These are phyloP conservation scores for Lochmaea capreae DNA, from an alignment of 2,888 invertebrate species.

Conservation along the genomic window DNA sequence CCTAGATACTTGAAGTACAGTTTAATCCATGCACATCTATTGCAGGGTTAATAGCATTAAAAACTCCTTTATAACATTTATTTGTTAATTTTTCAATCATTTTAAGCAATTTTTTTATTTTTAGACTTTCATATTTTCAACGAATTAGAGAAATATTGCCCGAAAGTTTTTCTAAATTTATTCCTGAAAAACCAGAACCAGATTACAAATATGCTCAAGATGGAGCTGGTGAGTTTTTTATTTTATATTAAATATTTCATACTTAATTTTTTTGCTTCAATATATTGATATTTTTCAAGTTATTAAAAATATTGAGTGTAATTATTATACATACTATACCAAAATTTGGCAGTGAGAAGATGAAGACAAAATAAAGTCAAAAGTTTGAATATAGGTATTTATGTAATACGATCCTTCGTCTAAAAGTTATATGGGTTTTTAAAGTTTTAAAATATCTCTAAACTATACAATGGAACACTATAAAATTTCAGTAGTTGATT, in stretches of 20 bases:
- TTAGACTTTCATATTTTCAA: constrained; percentile 92
- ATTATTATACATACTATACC: too few species aligned
- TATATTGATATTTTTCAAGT: not conserved
- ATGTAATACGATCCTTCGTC: too few species aligned
- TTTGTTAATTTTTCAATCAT: constrained; percentile 32
- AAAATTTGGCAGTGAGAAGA: too few species aligned
- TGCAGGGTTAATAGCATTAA: not conserved
- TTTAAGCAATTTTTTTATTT: constrained; percentile 47
- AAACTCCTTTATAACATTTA: too few species aligned
- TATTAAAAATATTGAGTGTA: too few species aligned
- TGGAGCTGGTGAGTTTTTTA: constrained; percentile 79
- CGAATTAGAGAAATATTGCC: constrained; percentile 94
- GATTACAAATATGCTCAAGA: constrained; percentile 92
- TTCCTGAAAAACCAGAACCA: constrained; percentile 87
- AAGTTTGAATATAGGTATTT: too few species aligned
- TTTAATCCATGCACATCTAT: not conserved
- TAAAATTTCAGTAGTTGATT: too few species aligned
- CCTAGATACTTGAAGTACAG: too few species aligned
- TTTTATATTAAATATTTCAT: not conserved
- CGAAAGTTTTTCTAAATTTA: constrained; percentile 82
- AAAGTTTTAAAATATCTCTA: too few species aligned
- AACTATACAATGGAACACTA: too few species aligned
- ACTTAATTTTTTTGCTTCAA: not conserved
- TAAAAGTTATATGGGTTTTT: too few species aligned
- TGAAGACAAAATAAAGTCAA: too few species aligned